Evolutionary conservation across 30 jellyfish, hydroid and myxozoan species (phyloP), one percentile per base, ranked within the genome.

Genomic region (Pelagia noctiluca): DNA sequence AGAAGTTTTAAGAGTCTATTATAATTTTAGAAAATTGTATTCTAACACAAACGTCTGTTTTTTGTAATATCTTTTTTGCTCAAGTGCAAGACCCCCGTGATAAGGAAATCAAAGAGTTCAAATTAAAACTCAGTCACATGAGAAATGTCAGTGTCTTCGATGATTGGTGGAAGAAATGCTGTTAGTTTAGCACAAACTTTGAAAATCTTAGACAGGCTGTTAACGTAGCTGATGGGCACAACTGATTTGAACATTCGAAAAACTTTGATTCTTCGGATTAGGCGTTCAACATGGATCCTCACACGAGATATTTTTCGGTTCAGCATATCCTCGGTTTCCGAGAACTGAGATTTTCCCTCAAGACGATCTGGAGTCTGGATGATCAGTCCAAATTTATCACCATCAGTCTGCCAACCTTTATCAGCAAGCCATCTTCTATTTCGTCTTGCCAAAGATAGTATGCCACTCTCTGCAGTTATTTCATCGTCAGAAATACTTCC

Each of bases 401-500:
- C 57, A 42, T 25, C 54, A 42, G 54, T 8, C 11, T 66, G 78
- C 62, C 78, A 66, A 33, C 78, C 52, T 65, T 24, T 65, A 31
- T 65, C 53, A 1, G 78, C 78, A 65, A 65, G 78, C 78, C 50
- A 65, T 3, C 57, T 13, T n/a, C 4, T 66, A 66, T 66, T 66
- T 33, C 2, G 29, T 33, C 54, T 28, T 22, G 78, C 78, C 26
- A 66, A 33, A n/a, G 13, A 8, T 54, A 66, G 24, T 22, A 66
- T 66, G 10, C 78, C 78, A 66, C 78, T 66, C n/a, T 13, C 78
- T 66, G 54, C n/a, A 18, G 78, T 66, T 1, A 66, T 66, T 3
- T 66, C 78, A 66, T 66, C 78, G 16, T 66, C 78, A 18, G 78
- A 66, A 12, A 66, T 66, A 34, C 78, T 66, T 4, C 78, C 78